Evolutionary conservation across 2,797 vertebrate genomes (phyloP).

Genomic region (Pipistrellus pygmaeus): DNA sequence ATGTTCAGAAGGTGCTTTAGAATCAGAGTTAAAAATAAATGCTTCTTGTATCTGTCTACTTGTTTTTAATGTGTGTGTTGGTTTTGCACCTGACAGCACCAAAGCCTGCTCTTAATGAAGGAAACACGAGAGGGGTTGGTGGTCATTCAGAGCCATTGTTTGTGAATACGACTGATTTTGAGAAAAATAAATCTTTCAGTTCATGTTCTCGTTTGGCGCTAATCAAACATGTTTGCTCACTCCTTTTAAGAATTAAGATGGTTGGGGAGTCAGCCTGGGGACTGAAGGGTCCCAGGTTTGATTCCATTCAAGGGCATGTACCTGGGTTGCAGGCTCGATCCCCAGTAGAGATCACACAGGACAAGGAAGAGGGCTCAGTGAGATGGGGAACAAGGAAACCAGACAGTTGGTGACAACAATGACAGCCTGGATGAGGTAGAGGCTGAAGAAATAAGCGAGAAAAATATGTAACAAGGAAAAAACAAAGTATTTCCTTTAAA

Average conservation of each 20-base stretch:
- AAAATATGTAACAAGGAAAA: neutral
- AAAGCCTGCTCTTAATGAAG: neutral
- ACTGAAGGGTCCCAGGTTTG: neutral
- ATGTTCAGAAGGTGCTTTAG: neutral
- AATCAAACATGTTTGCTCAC: neutral
- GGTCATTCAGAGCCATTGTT: constrained; percentile 6
- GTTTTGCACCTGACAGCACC: neutral
- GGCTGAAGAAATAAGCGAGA: neutral
- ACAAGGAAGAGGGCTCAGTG: neutral
- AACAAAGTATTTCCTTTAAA: neutral
- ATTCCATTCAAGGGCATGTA: neutral
- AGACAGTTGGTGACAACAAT: neutral
- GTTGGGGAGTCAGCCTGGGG: neutral
- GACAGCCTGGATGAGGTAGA: neutral
- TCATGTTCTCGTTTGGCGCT: neutral
- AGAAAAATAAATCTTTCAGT: neutral
- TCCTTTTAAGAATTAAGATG: neutral
- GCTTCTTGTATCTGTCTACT: neutral
- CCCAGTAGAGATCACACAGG: neutral
- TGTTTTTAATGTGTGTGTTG: neutral
- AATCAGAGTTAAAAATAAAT: constrained; percentile 10
- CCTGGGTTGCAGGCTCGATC: neutral
- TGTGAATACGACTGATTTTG: neutral
- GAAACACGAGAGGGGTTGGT: neutral
- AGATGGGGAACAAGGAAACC: neutral